Base-by-base conservation (phyloP, 2,888 invertebrate species). In the Petrolisthes manimaculis region DNA sequence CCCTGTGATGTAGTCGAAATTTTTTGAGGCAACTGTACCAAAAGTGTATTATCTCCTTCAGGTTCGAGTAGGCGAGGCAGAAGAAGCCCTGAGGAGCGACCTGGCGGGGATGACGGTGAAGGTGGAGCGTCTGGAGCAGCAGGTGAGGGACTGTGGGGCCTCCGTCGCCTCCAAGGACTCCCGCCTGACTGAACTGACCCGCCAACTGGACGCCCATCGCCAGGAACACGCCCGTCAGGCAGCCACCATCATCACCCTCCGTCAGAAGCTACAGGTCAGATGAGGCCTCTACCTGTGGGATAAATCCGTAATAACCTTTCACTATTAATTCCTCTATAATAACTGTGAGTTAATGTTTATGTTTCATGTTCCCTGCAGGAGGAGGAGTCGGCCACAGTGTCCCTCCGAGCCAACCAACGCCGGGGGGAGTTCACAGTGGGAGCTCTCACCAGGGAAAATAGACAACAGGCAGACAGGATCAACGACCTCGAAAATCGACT, bases 181-280 rank as follows among this genome's bases (percentile, higher is more conserved):
- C 92, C 94, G 95, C 92, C 95, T 96, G 91, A 94, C 95, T 92
- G 96, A 97, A 92, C 94, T 96, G 89, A 96, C 96, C 92, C 95
- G 96, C 55, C 97, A 97, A 93, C 95, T 96, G 24, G 96, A 97
- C 92, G 96, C 96, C 92, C 93, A 96, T 24, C 94, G 96, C 8
- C 96, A 97, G 91, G 97, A 97, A 93, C 95, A 96, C 80, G 97
- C 97, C 0, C 94, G 97, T 69, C 97, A 97, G 93, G 96, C 95
- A 92, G 95, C 97, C 0, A 94, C 97, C 78, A 96, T 97, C 91
- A 95, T 95, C 4, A 97, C 97, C 0, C 94, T 97, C 83, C 96
- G 96, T 92, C 96, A 96, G 92, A 95, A 97, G 89, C 95, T 97
- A 75, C 94, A 94, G 92, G 94, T 94, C 87, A 82, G 89, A 84